Conservation (phyloP, 2,888 invertebrate genomes). For the Epistrophella euchroma region DNA sequence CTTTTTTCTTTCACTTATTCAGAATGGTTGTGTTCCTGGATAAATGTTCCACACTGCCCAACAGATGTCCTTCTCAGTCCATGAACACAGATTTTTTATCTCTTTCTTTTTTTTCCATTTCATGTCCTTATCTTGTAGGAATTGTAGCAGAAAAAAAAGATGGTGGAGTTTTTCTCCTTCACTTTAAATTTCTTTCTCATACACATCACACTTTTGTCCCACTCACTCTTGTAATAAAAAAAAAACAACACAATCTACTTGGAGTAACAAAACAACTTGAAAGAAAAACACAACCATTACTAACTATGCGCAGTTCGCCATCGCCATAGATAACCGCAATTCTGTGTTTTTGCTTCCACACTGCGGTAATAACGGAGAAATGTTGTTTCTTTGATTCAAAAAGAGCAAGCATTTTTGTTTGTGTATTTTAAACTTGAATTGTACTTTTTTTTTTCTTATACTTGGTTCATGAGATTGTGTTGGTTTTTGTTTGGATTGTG, state of each 20-base stretch:
- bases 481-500: background rate
- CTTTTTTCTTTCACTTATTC: background rate
- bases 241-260: constrained; percentile 28
- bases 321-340: constrained; percentile 68
- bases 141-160: constrained; percentile 50
- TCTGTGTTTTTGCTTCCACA: constrained; percentile 68
- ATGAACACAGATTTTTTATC: background rate
- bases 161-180: constrained; percentile 53
- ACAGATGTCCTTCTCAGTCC: constrained; percentile 65
- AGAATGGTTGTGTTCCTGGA: constrained; percentile 58
- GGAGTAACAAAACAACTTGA: constrained; percentile 17
- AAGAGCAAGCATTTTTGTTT: constrained; percentile 34
- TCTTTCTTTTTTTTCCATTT: constrained; percentile 46
- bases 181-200: constrained; percentile 15
- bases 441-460: background rate
- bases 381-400: constrained; percentile 26
- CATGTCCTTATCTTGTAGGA: constrained; percentile 56
- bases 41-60: constrained; percentile 20
- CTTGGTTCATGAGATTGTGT: constrained; percentile 11
- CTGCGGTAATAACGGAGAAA: constrained; percentile 54
- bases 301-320: constrained; percentile 72
- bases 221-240: constrained; percentile 46
- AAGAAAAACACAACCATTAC: constrained; percentile 52
- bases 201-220: background rate
- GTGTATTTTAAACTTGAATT: constrained; percentile 12